Percentiles rank a stretch among this genome's conserved stretches.
Conservation (phyloP, 2,888 invertebrate species). For the Cyclophora albipunctata region DNA sequence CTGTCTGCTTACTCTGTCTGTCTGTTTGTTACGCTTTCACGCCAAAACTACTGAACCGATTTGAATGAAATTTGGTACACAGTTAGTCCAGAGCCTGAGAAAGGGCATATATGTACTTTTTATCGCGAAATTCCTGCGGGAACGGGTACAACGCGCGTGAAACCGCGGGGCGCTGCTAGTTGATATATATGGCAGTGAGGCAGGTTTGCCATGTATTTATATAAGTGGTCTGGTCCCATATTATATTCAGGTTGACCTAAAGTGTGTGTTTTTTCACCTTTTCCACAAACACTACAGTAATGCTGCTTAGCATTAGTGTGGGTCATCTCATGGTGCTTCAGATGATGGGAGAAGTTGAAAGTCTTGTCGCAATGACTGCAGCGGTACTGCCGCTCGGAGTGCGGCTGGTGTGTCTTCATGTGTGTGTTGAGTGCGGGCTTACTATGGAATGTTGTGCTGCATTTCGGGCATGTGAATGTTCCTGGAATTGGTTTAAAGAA, state of each 20-base stretch:
- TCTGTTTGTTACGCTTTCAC: no score
- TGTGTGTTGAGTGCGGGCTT: constrained; percentile 52
- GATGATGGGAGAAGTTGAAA: constrained; percentile 64
- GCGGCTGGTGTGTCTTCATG: constrained; percentile 48
- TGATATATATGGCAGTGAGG: no score
- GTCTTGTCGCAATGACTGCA: constrained; percentile 55
- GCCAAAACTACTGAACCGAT: no score
- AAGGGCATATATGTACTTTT: no score
- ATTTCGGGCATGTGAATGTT: constrained; percentile 46
- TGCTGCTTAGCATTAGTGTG: constrained; percentile 56
- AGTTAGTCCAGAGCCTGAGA: no score
- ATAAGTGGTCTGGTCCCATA: no score
- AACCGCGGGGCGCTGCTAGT: no score
- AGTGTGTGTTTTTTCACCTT: constrained; percentile 36
- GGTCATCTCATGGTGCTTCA: constrained; percentile 60
- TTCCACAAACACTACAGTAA: constrained; percentile 55
- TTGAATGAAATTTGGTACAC: no score
- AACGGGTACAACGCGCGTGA: no score
- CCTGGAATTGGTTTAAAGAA: constrained; percentile 33
- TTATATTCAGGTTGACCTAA: neutral
- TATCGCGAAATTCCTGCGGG: no score
- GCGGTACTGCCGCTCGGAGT: constrained; percentile 45
- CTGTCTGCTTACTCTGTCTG: no score
- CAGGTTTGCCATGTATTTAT: no score
- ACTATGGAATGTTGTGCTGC: constrained; percentile 48